A percentile compares a stretch with the other conserved stretches of the same genome.
Evolutionary conservation across 2,888 invertebrate genomes (phyloP).

Genomic region (Cistogaster globosa): DNA sequence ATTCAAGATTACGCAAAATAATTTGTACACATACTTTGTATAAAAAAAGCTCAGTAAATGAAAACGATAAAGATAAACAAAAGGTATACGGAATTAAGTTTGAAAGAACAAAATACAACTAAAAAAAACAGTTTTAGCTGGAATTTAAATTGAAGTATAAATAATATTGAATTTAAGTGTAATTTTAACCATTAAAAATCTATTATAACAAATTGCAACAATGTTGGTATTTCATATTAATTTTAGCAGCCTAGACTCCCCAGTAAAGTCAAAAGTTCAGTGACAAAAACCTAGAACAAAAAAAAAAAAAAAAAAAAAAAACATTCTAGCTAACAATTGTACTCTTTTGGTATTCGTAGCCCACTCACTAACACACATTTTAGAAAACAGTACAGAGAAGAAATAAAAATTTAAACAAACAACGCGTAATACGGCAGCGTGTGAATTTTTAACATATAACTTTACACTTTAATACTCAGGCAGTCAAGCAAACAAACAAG

Average conservation of each 20-base stretch:
- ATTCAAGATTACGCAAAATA: not conserved
- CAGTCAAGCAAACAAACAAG: not conserved
- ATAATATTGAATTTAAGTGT: not conserved
- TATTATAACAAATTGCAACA: not conserved
- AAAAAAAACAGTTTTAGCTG: not conserved
- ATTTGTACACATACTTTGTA: not conserved
- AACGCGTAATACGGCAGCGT: conserved; percentile 58
- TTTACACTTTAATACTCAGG: conserved; percentile 63
- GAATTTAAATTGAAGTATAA: not conserved
- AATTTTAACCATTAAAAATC: not conserved
- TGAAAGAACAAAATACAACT: not conserved
- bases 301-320: not conserved
- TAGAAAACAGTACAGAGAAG: too few relatives aligned
- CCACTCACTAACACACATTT: too few relatives aligned
- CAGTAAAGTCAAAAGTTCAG: too few relatives aligned
- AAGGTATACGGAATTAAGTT: not conserved
- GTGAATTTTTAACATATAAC: conserved; percentile 68
- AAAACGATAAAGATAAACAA: not conserved
- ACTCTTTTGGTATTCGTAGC: conserved; percentile 28
- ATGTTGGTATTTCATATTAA: not conserved
- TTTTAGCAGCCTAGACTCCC: not conserved
- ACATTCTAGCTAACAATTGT: too few relatives aligned
- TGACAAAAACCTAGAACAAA: not conserved
- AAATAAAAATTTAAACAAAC: too few relatives aligned
- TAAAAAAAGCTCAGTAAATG: not conserved